These are phyloP conservation scores for Clytia hemisphaerica DNA, from an alignment of 30 jellyfish, hydroid and myxozoan genomes.

Conservation along the genomic window DNA sequence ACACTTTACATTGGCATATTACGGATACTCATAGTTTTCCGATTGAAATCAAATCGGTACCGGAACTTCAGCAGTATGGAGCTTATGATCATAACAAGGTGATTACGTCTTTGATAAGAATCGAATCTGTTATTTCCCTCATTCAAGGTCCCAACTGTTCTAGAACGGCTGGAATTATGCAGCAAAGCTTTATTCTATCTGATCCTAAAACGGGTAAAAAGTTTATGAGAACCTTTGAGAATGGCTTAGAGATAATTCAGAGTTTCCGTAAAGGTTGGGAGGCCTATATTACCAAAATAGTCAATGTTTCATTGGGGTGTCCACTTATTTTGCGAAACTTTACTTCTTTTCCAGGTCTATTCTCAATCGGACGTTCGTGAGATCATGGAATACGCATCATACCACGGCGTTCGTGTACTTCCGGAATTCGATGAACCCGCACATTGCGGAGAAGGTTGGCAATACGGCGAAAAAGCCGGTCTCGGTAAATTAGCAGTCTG, in stretches of 20 bases:
- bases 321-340: no score
- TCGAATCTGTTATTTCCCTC: no score
- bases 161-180: no score
- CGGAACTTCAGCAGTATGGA: slow-evolving; percentile 69
- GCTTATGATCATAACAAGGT: slow-evolving; percentile 61
- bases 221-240: no score
- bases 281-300: no score
- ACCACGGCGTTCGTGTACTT: slow-evolving; percentile 75
- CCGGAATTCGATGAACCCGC: slow-evolving; percentile 94
- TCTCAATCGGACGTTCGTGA: slow-evolving; percentile 57
- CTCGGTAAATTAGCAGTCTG: slow-evolving; percentile 76
- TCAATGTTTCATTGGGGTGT: no score
- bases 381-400: slow-evolving; percentile 60
- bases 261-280: no score
- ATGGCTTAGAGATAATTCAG: no score
- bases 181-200: no score
- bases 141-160: no score
- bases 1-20: slow-evolving; percentile 85
- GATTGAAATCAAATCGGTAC: slow-evolving; percentile 56
- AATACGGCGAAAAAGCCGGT: slow-evolving; percentile 61
- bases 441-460: slow-evolving; percentile 90
- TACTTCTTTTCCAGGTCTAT: slow-evolving; percentile 57
- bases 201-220: no score
- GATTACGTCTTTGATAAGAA: no score
- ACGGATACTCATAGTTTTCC: slow-evolving; percentile 92